A percentile compares a stretch with the other conserved stretches of the same genome.
phyloP scores from a whole-genome alignment of 2,888 invertebrate genomes.

The Phoenoteleia sp. region DNA sequence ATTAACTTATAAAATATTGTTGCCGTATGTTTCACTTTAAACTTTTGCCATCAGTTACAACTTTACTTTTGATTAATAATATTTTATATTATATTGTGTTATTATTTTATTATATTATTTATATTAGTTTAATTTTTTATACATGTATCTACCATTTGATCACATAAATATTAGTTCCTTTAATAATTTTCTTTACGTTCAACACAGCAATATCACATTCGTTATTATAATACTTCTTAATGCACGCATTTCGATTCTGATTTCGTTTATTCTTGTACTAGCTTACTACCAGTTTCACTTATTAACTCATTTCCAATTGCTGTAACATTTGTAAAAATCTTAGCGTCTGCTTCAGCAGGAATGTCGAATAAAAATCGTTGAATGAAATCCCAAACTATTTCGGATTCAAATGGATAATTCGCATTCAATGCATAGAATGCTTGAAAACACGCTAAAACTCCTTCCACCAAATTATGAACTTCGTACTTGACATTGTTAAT shows the following conservation, averaged over 20 bases:
- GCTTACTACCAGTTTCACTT: neutral
- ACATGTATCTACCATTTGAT: too few species aligned
- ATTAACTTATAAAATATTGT: neutral
- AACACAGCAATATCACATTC: neutral
- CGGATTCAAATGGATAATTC: constrained; percentile 5
- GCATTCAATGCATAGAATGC: constrained; percentile 15
- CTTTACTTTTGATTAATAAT: too few species aligned
- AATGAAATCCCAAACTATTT: constrained; percentile 27
- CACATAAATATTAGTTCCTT: too few species aligned
- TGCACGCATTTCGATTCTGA: neutral
- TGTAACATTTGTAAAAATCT: constrained; percentile 6
- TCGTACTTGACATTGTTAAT: constrained; percentile 14
- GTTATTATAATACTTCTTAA: neutral
- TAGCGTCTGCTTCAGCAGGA: neutral
- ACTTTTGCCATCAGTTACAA: neutral
- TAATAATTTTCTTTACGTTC: too few species aligned
- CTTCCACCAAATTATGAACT: neutral
- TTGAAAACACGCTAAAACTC: constrained; percentile 7
- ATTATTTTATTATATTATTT: too few species aligned
- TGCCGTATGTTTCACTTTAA: too few species aligned
- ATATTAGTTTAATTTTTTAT: too few species aligned
- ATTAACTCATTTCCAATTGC: neutral
- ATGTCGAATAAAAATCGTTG: constrained; percentile 28
- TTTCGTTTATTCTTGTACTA: too few species aligned
- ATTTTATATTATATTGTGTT: too few species aligned